phyloP scores from a whole-genome alignment of 2,797 vertebrate species.

The Tenualosa thibaudeaui region DNA sequence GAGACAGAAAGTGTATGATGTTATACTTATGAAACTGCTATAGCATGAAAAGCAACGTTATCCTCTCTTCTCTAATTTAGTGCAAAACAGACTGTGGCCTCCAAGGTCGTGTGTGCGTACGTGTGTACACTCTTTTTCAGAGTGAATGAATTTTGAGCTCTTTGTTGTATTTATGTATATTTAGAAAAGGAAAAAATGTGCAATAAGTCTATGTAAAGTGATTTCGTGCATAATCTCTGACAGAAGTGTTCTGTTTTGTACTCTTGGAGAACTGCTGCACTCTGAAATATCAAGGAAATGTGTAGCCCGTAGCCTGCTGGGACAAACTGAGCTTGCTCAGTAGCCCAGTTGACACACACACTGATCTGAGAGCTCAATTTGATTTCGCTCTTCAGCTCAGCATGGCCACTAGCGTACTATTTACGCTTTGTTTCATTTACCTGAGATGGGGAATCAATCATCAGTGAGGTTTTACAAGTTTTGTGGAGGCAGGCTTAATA shows the following conservation, averaged over 20 bases:
- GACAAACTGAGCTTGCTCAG: not conserved
- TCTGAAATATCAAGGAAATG: slow-evolving; percentile 4
- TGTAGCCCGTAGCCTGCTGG: not conserved
- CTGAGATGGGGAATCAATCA: no score
- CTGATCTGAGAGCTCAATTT: no score
- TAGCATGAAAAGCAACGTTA: slow-evolving; percentile 33
- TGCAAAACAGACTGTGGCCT: not conserved
- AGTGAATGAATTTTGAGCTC: not conserved
- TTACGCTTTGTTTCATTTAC: no score
- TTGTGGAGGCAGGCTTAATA: no score
- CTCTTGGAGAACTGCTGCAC: slow-evolving; percentile 2
- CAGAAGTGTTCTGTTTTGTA: slow-evolving; percentile 12
- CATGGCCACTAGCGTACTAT: no score
- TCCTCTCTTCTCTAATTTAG: slow-evolving; percentile 42
- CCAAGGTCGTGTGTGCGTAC: not conserved
- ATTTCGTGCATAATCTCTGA: slow-evolving; percentile 23
- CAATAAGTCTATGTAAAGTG: slow-evolving; percentile 48
- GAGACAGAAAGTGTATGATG: not conserved
- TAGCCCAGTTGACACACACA: no score
- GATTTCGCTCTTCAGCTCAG: no score
- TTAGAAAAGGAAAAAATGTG: slow-evolving; percentile 45
- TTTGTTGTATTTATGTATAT: slow-evolving; percentile 27
- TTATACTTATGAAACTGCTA: slow-evolving; percentile 4
- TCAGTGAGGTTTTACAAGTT: no score
- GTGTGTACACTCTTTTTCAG: not conserved